phyloP scores from a whole-genome alignment of 64 coral and sea anemone genomes.

The Stylophora pistillata region DNA sequence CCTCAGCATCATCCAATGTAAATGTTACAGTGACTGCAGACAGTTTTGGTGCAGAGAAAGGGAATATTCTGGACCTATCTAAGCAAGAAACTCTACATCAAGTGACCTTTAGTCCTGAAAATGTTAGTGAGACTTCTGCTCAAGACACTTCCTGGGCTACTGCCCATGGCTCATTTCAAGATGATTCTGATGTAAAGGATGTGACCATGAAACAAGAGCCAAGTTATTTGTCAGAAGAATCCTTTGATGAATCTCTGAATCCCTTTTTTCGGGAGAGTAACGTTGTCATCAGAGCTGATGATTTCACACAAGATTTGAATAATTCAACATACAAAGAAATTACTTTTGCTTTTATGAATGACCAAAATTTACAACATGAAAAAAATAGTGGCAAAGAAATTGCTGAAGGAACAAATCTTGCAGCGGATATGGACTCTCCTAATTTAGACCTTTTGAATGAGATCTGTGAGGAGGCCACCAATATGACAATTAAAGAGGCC shows the following conservation, averaged over 20 bases:
- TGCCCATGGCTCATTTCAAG: conserved; percentile 7
- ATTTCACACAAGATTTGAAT: not conserved
- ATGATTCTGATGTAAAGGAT: conserved; percentile 18
- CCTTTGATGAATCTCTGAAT: not conserved
- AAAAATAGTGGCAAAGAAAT: not conserved
- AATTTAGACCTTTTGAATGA: conserved; percentile 70
- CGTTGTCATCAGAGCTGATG: not conserved
- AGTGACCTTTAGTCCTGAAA: not conserved
- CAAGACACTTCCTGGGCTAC: not conserved
- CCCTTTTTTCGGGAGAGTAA: not conserved
- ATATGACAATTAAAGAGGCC: conserved; percentile 95
- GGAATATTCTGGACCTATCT: no score
- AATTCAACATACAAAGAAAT: not conserved
- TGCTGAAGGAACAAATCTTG: not conserved
- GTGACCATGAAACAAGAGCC: not conserved
- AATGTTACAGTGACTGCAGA: conserved; percentile 5
- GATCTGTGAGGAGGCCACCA: conserved; percentile 88
- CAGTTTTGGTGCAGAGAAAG: not conserved
- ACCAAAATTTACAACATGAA: not conserved
- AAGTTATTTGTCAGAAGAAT: conserved; percentile 1
- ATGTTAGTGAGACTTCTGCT: not conserved
- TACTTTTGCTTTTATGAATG: not conserved
- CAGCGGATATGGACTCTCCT: conserved; percentile 11
- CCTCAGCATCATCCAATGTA: conserved; percentile 3
- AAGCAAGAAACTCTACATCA: not conserved